Conservation (phyloP, 1,140 invertebrate genomes). For the Andrena cerasifolii region DNA sequence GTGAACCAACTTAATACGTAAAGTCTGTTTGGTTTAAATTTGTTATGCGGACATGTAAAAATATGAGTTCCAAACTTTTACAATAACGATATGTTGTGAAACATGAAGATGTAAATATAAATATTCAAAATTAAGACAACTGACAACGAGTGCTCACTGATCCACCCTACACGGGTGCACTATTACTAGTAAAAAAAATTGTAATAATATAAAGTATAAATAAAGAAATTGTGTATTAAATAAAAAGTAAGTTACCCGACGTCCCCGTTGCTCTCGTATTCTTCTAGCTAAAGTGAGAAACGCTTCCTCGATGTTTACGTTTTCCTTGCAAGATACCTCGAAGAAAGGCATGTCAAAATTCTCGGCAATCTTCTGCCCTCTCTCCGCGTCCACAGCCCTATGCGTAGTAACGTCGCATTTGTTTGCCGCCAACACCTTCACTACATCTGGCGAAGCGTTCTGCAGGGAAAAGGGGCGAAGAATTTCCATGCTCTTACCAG, state of each 20-base stretch:
- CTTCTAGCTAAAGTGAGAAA: conserved; percentile 91
- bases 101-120: too few relatives aligned
- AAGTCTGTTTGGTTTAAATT: too few relatives aligned
- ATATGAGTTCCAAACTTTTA: too few relatives aligned
- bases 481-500: background rate
- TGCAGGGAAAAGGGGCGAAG: conserved; percentile 78
- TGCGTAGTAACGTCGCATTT: conserved; percentile 91
- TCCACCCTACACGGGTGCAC: too few relatives aligned
- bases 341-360: conserved; percentile 96
- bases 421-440: conserved; percentile 92
- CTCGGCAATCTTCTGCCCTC: conserved; percentile 93
- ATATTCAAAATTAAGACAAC: too few relatives aligned
- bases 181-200: too few relatives aligned
- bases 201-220: too few relatives aligned
- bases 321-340: conserved; percentile 95
- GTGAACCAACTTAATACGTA: too few relatives aligned
- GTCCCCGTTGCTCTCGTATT: conserved; percentile 90
- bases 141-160: too few relatives aligned
- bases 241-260: conserved; percentile 83
- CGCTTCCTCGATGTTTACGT: conserved; percentile 94
- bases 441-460: conserved; percentile 93
- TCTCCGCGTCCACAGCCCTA: conserved; percentile 88
- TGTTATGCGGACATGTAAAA: too few relatives aligned
- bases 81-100: too few relatives aligned
- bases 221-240: conserved; percentile 1